Evolutionary conservation across 2,113 vertebrate genomes (phyloP).

Genomic region (Diphyllodes magnificus): DNA sequence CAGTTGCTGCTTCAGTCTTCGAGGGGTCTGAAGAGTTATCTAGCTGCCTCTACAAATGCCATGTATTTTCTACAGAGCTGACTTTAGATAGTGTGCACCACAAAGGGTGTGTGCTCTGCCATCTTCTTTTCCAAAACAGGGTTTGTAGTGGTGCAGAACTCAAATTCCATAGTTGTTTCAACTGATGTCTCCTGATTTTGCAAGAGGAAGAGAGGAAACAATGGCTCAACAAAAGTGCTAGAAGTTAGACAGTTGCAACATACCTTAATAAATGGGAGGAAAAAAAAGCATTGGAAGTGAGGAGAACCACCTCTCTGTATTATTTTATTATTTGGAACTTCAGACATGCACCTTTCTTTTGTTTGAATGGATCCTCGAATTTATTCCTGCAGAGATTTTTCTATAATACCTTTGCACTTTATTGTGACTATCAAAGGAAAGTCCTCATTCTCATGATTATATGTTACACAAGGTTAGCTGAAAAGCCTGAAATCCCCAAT

Average conservation of each 20-base stretch:
- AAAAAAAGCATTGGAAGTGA: not conserved
- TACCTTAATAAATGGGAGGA: not conserved
- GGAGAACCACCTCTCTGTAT: not conserved
- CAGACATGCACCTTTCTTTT: not conserved
- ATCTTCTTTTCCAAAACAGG: not conserved
- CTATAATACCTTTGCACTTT: not conserved
- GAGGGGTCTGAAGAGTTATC: not conserved
- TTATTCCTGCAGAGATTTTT: not conserved
- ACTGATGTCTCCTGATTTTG: not conserved
- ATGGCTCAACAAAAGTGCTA: not conserved
- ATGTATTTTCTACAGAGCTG: not conserved
- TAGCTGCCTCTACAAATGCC: not conserved
- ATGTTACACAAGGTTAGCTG: not conserved
- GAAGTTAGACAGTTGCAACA: not conserved
- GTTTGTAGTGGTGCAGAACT: not conserved
- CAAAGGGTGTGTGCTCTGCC: not conserved
- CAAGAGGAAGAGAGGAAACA: not conserved
- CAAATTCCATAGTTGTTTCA: not conserved
- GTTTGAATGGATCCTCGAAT: not conserved
- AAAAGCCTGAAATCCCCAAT: not conserved
- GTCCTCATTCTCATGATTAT: fast-evolving
- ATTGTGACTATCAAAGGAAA: not conserved
- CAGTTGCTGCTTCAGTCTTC: not conserved
- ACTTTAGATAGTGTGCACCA: not conserved
- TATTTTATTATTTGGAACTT: not conserved